Evolutionary conservation across 2,797 vertebrate species (phyloP), one percentile per base, ranked within the genome.

Genomic region (Parauchenoglanis punctatus): DNA sequence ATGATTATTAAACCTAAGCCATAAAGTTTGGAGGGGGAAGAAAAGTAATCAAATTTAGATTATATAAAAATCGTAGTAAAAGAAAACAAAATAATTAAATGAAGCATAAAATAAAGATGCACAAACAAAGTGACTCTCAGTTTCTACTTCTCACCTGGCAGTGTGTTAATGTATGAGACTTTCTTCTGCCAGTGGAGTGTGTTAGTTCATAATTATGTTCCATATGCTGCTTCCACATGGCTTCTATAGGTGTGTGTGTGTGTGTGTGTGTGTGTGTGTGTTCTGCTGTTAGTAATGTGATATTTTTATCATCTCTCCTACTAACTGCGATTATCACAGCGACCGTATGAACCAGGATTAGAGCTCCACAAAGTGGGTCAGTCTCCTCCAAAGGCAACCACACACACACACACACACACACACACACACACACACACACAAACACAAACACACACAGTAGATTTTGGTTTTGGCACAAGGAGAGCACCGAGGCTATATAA

Each of bases 351-450:
- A 68, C 86, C 88, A 91, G 93, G 94, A 95, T 96, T 95, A 95
- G 81, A 88, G 89, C 78, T 59, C 81, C 82, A 78, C 86, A 92
- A 96, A 95, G 91, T 95, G 94, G 95, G 95, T 96, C 95, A 95
- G 90, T 67, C 78, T 65, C 17, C 8, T 67, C 15, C 59, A 46
- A 49, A 65, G 58, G n/a, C 23, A 67, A 13, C 25, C 40, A 15
- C 2, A 6, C 23, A n/a, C 25, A 2, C 70, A 46, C 70, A 77
- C 75, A 18, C 13, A 56, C 15, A 31, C 15, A 77, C 63, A 28
- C 70, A 65, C 75, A 83, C 68, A 72, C n/a, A 84, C 61, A 70
- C n/a, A 70, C 75, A 68, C n/a, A 78, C 78, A 78, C 49, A 70
- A 52, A 56, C n/a, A 83, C 68, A 76, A n/a, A 68, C 63, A 54